A percentile compares a stretch with the other conserved stretches of the same genome.
These are phyloP conservation scores for Tychaedon coryphoeus DNA, from an alignment of 2,113 vertebrate genomes.

Conservation along the genomic window DNA sequence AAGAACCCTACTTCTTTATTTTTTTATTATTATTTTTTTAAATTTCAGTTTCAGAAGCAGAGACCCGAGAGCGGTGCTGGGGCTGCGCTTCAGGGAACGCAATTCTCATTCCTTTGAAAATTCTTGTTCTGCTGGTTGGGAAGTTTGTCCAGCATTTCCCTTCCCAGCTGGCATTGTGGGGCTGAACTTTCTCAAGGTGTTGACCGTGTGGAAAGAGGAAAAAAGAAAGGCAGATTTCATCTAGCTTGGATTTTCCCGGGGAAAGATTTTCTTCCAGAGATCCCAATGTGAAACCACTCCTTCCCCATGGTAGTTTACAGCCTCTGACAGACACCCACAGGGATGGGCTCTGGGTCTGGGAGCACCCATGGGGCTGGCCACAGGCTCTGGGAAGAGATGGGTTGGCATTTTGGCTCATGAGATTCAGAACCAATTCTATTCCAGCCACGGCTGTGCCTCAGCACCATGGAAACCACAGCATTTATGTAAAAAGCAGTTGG, in stretches of 20 bases:
- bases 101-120: slow-evolving; percentile 46
- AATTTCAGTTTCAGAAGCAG: slow-evolving; percentile 12
- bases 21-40: background rate
- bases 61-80: background rate
- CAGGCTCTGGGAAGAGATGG: background rate
- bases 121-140: slow-evolving; percentile 15
- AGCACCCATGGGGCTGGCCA: background rate
- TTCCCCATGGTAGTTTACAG: background rate
- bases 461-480: background rate
- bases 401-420: background rate
- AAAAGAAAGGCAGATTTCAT: background rate
- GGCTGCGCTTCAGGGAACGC: background rate
- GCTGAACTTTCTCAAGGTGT: slow-evolving; percentile 39
- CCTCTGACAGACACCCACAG: accelerated
- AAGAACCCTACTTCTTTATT: background rate
- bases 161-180: background rate
- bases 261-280: slow-evolving; percentile 35
- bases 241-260: background rate
- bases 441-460: background rate
- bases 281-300: background rate
- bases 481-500: background rate
- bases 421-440: background rate
- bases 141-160: slow-evolving; percentile 18
- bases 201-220: background rate
- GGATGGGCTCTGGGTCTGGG: background rate